Percentiles rank a stretch among this genome's conserved stretches.
Evolutionary conservation across 35 echinoderm and acorn worm species (phyloP).

Genomic region (Anneissia japonica): DNA sequence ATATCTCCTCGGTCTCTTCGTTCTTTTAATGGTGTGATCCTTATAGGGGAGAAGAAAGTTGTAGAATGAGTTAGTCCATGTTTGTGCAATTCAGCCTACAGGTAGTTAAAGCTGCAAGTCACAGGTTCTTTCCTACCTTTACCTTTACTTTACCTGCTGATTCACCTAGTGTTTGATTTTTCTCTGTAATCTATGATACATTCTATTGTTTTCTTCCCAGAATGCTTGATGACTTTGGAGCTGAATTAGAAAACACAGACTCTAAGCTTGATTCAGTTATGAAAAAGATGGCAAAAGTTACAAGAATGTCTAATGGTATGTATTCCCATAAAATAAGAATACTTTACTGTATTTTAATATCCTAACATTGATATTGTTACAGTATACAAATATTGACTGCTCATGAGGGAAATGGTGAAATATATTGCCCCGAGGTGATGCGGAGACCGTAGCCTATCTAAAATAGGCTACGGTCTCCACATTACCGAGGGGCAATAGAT

Average conservation of each 20-base stretch:
- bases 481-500: neutral
- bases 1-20: no score
- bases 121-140: no score
- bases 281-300: constrained; percentile 99
- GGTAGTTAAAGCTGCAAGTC: no score
- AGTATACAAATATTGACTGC: neutral
- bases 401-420: neutral
- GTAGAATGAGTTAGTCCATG: no score
- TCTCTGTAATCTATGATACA: no score
- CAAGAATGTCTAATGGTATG: constrained; percentile 96
- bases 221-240: constrained; percentile 92
- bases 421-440: neutral
- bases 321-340: neutral
- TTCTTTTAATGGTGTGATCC: no score
- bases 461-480: neutral
- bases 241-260: constrained; percentile 93
- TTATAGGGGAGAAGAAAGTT: no score
- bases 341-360: neutral
- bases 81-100: no score
- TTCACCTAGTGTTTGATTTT: no score
- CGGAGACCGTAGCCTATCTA: neutral
- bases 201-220: constrained; percentile 49
- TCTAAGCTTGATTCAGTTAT: constrained; percentile 85
- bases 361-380: no score
- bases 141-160: no score